Evolutionary conservation across 2,888 invertebrate genomes (phyloP).

Genomic region (Nomada ruficornis): DNA sequence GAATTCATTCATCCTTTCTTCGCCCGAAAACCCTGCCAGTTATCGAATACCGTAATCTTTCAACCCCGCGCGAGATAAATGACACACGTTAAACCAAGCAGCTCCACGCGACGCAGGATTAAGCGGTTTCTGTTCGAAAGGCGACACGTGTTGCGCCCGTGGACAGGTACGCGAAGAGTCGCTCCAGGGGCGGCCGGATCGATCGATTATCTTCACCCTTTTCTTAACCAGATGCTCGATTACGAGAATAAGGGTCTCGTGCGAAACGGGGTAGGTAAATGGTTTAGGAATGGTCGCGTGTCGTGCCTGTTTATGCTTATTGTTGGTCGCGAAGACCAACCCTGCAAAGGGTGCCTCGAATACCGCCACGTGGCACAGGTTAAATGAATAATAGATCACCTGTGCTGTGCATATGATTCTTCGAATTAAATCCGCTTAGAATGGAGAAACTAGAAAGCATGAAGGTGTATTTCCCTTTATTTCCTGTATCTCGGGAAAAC

Average conservation of each 20-base stretch:
- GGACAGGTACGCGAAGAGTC: slow-evolving; percentile 63
- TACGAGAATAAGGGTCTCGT: slow-evolving; percentile 67
- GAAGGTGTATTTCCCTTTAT: not conserved
- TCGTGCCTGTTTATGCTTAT: slow-evolving; percentile 77
- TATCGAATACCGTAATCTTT: slow-evolving; percentile 1
- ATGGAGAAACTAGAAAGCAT: slow-evolving; percentile 35
- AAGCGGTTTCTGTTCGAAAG: slow-evolving; percentile 34
- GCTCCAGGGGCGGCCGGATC: slow-evolving; percentile 55
- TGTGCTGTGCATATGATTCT: slow-evolving; percentile 5
- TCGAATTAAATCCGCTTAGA: not conserved
- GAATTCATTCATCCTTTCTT: not conserved
- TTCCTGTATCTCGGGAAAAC: not conserved
- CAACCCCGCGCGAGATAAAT: slow-evolving; percentile 16
- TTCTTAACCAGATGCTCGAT: slow-evolving; percentile 72
- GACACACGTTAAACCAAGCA: slow-evolving; percentile 1
- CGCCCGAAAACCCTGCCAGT: not conserved
- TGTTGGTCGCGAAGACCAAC: slow-evolving; percentile 73
- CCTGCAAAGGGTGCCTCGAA: slow-evolving; percentile 74
- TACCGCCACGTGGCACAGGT: slow-evolving; percentile 75
- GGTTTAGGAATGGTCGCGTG: slow-evolving; percentile 76
- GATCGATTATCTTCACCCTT: slow-evolving; percentile 79
- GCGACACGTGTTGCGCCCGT: slow-evolving; percentile 64
- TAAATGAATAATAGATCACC: slow-evolving; percentile 24
- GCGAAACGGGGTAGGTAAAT: slow-evolving; percentile 66
- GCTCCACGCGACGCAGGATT: slow-evolving; percentile 12